Evolutionary conservation across 2,797 vertebrate species (phyloP).

Genomic region (Euthynnus affinis): DNA sequence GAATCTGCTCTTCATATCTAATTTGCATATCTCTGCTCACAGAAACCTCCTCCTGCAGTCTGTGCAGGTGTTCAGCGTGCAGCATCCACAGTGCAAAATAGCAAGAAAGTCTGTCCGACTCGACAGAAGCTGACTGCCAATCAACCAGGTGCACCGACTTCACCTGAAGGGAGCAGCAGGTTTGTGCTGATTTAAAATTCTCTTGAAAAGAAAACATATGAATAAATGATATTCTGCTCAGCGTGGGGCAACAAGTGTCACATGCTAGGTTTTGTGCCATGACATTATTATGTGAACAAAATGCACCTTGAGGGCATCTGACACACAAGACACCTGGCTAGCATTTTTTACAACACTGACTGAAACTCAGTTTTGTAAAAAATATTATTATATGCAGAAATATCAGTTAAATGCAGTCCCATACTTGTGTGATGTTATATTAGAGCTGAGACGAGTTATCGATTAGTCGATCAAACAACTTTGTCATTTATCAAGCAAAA

Average conservation of each 20-base stretch:
- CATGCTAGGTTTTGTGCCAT: slow-evolving; percentile 12
- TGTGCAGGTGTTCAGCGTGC: slow-evolving; percentile 45
- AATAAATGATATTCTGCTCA: slow-evolving; percentile 39
- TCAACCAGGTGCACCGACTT: slow-evolving; percentile 4
- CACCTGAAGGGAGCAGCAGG: slow-evolving; percentile 12
- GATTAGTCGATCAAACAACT: no score
- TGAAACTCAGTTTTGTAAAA: no score
- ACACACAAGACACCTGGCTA: background rate
- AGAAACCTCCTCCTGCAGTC: slow-evolving; percentile 5
- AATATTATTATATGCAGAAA: background rate
- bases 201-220: slow-evolving; percentile 18
- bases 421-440: background rate
- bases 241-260: background rate
- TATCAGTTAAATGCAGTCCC: background rate
- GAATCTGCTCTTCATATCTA: background rate
- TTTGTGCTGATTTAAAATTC: slow-evolving; percentile 25
- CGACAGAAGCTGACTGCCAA: slow-evolving; percentile 13
- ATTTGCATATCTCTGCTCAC: slow-evolving; percentile 14
- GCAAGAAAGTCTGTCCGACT: background rate
- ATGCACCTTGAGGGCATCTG: background rate
- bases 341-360: background rate
- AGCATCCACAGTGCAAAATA: slow-evolving; percentile 21
- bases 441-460: background rate
- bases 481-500: no score
- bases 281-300: background rate